Percentiles rank a stretch among this genome's conserved stretches.
These are phyloP conservation scores for Leptinotarsa lineolata DNA, from an alignment of 1,140 invertebrate genomes.

Conservation along the genomic window DNA sequence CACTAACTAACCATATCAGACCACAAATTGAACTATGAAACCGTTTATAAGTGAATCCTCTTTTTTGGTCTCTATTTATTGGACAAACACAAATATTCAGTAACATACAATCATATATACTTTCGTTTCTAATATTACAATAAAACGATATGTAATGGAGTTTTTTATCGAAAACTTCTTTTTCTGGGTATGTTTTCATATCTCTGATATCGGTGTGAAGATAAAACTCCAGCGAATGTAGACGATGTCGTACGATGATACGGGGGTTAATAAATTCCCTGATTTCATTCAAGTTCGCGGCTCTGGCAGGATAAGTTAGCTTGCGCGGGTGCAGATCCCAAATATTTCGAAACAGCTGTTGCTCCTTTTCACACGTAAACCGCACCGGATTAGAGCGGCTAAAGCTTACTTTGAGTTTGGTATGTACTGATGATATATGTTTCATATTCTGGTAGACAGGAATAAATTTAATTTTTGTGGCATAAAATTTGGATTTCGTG, in stretches of 20 bases:
- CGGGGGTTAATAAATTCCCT: constrained; percentile 18
- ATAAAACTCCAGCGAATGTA: constrained; percentile 7
- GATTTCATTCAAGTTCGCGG: constrained; percentile 25
- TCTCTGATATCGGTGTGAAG: background rate
- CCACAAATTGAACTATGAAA: too few relatives aligned
- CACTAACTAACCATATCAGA: too few relatives aligned
- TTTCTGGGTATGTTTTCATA: background rate
- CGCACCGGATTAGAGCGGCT: background rate
- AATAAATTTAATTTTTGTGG: too few relatives aligned
- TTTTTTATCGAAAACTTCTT: background rate
- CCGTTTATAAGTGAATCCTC: too few relatives aligned
- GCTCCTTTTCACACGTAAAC: constrained; percentile 10
- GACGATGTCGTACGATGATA: constrained; percentile 26
- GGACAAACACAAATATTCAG: too few relatives aligned
- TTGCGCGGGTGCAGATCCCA: background rate
- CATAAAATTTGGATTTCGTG: too few relatives aligned
- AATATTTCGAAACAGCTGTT: constrained; percentile 21
- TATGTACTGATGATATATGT: background rate
- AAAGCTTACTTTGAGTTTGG: background rate
- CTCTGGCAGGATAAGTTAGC: background rate
- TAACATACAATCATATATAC: too few relatives aligned
- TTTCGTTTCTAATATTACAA: too few relatives aligned
- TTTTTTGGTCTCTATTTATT: too few relatives aligned
- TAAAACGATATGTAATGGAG: too few relatives aligned
- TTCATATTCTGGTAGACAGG: too few relatives aligned